These are phyloP conservation scores for Phoxinus phoxinus DNA, from an alignment of 2,113 vertebrate species.

Conservation along the genomic window DNA sequence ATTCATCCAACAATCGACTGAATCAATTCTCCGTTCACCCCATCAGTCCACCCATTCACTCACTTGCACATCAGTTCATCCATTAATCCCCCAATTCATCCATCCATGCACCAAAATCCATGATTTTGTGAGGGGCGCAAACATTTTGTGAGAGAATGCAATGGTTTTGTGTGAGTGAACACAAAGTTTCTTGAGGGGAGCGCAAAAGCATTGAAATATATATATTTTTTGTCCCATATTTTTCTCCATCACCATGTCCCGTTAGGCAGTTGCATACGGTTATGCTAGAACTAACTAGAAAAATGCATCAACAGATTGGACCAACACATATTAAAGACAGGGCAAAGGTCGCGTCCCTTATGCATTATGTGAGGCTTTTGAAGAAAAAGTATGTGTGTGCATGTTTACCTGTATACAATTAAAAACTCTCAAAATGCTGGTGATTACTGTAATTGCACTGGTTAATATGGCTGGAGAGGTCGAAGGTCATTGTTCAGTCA, in stretches of 20 bases:
- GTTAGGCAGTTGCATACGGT: too few relatives aligned
- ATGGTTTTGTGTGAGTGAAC: too few relatives aligned
- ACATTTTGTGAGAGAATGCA: too few relatives aligned
- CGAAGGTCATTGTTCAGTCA: constrained; percentile 33
- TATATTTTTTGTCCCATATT: too few relatives aligned
- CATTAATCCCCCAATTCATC: not conserved
- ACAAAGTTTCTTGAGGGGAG: too few relatives aligned
- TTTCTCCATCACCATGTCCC: too few relatives aligned
- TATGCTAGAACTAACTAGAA: not conserved
- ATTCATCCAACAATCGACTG: not conserved
- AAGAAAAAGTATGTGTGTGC: not conserved
- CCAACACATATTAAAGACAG: not conserved
- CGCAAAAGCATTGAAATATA: too few relatives aligned
- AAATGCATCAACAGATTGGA: not conserved
- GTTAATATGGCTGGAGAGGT: not conserved
- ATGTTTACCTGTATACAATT: constrained; percentile 7
- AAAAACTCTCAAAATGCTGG: not conserved
- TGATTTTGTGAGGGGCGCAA: too few relatives aligned
- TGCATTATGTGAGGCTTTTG: too few relatives aligned
- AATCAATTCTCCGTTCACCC: not conserved
- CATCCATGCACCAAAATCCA: not conserved
- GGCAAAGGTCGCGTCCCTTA: not conserved
- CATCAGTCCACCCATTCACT: not conserved
- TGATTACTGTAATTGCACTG: constrained; percentile 43
- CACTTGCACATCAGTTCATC: not conserved